Conservation (phyloP, 1,140 invertebrate genomes). For the Bombyx mori region DNA sequence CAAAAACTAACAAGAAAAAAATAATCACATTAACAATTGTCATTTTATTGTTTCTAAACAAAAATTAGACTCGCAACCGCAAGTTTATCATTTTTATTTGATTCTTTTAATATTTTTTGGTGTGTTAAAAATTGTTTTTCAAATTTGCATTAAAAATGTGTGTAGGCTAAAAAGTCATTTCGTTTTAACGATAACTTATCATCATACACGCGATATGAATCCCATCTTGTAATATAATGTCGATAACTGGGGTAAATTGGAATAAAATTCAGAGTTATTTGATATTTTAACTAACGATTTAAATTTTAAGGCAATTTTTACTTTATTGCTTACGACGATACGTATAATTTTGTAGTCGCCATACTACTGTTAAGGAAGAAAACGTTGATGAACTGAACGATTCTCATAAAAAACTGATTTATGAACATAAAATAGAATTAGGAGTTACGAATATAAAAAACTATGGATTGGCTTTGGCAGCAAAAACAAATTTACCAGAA, state of each 20-base stretch:
- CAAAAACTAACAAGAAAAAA: background rate
- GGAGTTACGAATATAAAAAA: conserved; percentile 51
- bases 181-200: too few relatives aligned
- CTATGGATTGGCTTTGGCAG: conserved; percentile 58
- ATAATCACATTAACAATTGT: background rate
- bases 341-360: conserved; percentile 31
- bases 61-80: too few relatives aligned
- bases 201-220: too few relatives aligned
- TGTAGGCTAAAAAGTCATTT: too few relatives aligned
- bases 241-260: too few relatives aligned
- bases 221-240: too few relatives aligned
- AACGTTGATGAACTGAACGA: conserved; percentile 18
- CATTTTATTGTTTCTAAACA: too few relatives aligned
- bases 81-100: too few relatives aligned
- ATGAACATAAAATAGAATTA: conserved; percentile 55
- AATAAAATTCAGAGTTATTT: too few relatives aligned
- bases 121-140: too few relatives aligned
- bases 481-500: conserved; percentile 59
- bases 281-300: background rate
- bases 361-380: conserved; percentile 47
- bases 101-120: too few relatives aligned
- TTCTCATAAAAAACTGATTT: conserved; percentile 36
- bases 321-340: background rate
- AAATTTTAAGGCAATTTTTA: background rate
- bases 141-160: too few relatives aligned